These are phyloP conservation scores for Rhynchophorus ferrugineus DNA, from an alignment of 1,140 invertebrate genomes.

Conservation along the genomic window DNA sequence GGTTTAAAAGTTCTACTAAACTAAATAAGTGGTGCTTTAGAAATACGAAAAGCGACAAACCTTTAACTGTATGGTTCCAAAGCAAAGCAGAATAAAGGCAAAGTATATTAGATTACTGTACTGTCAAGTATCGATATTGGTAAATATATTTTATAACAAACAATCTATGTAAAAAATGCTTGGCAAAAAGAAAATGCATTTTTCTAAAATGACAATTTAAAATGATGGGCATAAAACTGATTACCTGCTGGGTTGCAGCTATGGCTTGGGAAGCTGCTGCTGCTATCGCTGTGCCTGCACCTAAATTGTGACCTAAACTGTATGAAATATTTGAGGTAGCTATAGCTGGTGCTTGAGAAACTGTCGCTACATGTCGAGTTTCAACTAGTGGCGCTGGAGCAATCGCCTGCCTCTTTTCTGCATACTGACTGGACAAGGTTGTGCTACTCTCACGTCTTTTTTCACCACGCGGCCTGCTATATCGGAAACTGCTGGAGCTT, in stretches of 20 bases:
- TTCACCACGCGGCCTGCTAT: conserved; percentile 32
- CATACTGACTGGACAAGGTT: conserved; percentile 31
- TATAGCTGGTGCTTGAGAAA: conserved; percentile 16
- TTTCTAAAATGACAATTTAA: too few relatives aligned
- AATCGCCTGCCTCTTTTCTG: conserved; percentile 43
- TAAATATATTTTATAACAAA: too few relatives aligned
- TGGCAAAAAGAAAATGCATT: too few relatives aligned
- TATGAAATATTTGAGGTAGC: conserved; percentile 39
- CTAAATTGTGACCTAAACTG: conserved; percentile 51
- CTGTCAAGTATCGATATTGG: too few relatives aligned
- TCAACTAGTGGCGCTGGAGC: conserved; percentile 24
- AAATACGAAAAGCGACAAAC: conserved; percentile 4
- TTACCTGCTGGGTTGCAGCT: conserved; percentile 86
- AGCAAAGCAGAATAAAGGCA: conserved; percentile 4
- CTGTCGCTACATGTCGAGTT: conserved; percentile 17
- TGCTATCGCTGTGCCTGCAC: conserved; percentile 83
- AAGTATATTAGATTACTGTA: neutral
- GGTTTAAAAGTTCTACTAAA: too few relatives aligned
- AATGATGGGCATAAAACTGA: neutral
- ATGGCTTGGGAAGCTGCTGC: conserved; percentile 94
- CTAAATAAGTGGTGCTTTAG: neutral
- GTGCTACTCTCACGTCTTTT: conserved; percentile 36
- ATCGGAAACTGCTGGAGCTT: conserved; percentile 26
- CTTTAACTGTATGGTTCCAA: conserved; percentile 1
- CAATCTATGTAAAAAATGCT: too few relatives aligned